These are phyloP conservation scores for Strigamia maritima DNA, from an alignment of 2,888 invertebrate genomes.

Conservation along the genomic window DNA sequence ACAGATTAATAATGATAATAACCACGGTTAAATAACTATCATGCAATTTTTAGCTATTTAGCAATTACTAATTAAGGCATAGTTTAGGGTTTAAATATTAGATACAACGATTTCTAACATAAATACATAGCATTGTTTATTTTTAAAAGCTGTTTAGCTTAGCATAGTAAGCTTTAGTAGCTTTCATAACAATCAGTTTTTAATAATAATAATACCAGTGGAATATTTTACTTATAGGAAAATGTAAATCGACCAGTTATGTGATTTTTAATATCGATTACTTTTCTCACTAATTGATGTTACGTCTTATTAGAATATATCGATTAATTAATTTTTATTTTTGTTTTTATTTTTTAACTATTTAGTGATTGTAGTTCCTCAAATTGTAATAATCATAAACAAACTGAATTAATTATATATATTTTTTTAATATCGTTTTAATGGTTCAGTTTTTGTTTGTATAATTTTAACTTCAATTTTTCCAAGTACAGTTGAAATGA, in stretches of 20 bases:
- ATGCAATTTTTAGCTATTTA: constrained; percentile 31
- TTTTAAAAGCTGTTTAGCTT: constrained; percentile 9
- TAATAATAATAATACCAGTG: constrained; percentile 1
- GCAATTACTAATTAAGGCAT: constrained; percentile 21
- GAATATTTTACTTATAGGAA: constrained; percentile 34
- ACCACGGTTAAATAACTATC: constrained; percentile 3
- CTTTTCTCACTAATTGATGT: constrained; percentile 24
- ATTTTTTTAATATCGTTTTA: neutral
- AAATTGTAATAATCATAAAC: neutral
- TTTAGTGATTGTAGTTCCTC: constrained; percentile 25
- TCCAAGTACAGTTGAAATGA: neutral
- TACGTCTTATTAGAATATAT: constrained; percentile 7
- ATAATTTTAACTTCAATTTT: constrained; percentile 23
- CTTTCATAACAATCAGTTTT: constrained; percentile 25
- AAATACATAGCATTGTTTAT: constrained; percentile 17
- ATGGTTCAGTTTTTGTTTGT: neutral
- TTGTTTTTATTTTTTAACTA: neutral
- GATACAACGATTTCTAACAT: neutral
- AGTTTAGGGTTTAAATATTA: constrained; percentile 16
- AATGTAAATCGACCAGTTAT: constrained; percentile 28
- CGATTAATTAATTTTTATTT: neutral
- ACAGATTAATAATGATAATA: constrained; percentile 22
- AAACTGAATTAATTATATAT: neutral
- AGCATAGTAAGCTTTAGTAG: constrained; percentile 26
- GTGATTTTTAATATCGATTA: constrained; percentile 25